Conservation (phyloP, 2,113 vertebrate genomes). For the Rhinolophus sinicus region DNA sequence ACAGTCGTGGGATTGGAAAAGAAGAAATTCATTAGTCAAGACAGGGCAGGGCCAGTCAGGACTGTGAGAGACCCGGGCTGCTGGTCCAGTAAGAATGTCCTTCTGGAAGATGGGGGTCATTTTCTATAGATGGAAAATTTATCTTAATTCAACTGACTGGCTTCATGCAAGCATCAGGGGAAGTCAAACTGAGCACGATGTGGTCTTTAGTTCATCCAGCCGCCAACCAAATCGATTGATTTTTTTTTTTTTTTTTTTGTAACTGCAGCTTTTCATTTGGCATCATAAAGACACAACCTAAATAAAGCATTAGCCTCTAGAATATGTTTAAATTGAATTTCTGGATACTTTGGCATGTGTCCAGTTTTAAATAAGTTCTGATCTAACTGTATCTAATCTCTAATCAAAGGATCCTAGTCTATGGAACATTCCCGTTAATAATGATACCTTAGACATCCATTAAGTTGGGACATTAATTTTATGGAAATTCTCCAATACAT, state of each 20-base stretch:
- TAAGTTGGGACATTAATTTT: slow-evolving; percentile 90
- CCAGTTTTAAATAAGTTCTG: slow-evolving; percentile 86
- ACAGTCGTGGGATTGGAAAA: not conserved
- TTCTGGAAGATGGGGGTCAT: not conserved
- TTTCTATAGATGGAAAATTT: slow-evolving; percentile 37
- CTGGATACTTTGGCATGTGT: slow-evolving; percentile 86
- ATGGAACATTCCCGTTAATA: slow-evolving; percentile 89
- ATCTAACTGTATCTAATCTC: slow-evolving; percentile 86
- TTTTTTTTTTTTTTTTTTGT: slow-evolving; percentile 44
- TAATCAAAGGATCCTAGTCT: slow-evolving; percentile 86
- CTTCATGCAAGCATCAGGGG: not conserved
- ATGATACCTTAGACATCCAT: slow-evolving; percentile 89
- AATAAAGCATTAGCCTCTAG: slow-evolving; percentile 86
- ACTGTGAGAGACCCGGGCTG: not conserved
- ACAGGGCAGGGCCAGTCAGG: not conserved
- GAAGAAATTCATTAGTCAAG: not conserved
- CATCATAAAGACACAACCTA: slow-evolving; percentile 68
- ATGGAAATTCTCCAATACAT: slow-evolving; percentile 89
- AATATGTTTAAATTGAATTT: slow-evolving; percentile 89
- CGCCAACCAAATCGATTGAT: slow-evolving; percentile 68
- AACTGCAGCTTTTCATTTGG: slow-evolving; percentile 72
- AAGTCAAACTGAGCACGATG: slow-evolving; percentile 48
- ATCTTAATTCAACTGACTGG: slow-evolving; percentile 33
- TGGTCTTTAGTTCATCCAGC: slow-evolving; percentile 40
- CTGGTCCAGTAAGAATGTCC: not conserved